Conservation (phyloP, 2,888 invertebrate species). For the Schizotus pectinicornis region DNA sequence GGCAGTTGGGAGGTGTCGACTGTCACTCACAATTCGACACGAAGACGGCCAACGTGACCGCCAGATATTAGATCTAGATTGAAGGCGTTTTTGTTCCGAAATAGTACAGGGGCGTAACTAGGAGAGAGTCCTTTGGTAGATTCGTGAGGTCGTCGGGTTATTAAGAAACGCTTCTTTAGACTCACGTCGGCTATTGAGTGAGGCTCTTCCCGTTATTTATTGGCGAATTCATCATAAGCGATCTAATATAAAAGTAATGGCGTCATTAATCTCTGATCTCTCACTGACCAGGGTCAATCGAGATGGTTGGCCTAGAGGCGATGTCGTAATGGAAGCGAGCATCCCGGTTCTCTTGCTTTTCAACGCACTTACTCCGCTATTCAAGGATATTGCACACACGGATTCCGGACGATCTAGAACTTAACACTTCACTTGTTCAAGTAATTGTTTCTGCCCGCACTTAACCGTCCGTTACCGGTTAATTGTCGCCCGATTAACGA, state of each 20-base stretch:
- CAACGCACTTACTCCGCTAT: slow-evolving; percentile 24
- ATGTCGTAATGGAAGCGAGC: slow-evolving; percentile 20
- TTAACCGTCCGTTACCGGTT: slow-evolving; percentile 33
- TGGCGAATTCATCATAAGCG: slow-evolving; percentile 9
- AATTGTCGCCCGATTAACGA: slow-evolving; percentile 19
- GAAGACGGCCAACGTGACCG: slow-evolving; percentile 5
- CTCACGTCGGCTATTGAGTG: neutral
- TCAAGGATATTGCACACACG: slow-evolving; percentile 32
- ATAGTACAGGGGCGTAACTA: neutral
- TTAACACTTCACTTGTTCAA: slow-evolving; percentile 35
- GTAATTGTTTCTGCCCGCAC: slow-evolving; percentile 30
- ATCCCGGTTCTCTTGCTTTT: slow-evolving; percentile 31
- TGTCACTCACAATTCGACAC: slow-evolving; percentile 16
- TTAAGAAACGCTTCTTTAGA: no score
- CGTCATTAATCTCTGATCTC: slow-evolving; percentile 26
- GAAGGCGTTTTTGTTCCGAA: neutral
- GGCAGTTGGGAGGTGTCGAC: slow-evolving; percentile 11
- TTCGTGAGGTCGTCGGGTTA: no score
- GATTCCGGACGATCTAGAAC: slow-evolving; percentile 32
- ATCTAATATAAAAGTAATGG: slow-evolving; percentile 21
- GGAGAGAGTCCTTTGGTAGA: no score
- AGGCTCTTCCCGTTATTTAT: slow-evolving; percentile 18
- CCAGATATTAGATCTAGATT: neutral
- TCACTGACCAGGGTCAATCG: slow-evolving; percentile 28
- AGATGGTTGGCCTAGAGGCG: slow-evolving; percentile 15